These are phyloP conservation scores for Aphelocoma californica DNA, from an alignment of 2,797 vertebrate species.

Conservation along the genomic window DNA sequence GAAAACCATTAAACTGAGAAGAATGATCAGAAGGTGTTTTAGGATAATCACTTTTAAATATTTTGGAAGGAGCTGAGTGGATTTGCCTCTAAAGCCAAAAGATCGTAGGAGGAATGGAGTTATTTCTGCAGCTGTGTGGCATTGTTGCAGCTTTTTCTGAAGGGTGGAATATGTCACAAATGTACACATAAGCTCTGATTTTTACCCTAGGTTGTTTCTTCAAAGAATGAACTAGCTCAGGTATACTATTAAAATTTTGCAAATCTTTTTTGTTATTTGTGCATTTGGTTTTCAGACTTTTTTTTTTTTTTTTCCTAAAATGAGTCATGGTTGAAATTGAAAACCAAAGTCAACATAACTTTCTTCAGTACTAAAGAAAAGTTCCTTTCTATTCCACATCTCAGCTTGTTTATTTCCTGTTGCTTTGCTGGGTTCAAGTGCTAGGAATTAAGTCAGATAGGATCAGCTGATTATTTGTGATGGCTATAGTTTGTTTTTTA, in stretches of 20 bases:
- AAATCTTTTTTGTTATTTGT: background rate
- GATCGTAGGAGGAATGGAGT: background rate
- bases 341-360: background rate
- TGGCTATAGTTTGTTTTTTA: background rate
- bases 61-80: background rate
- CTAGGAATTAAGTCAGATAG: background rate
- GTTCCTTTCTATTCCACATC: background rate
- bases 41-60: background rate
- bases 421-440: background rate
- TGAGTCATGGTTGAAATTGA: background rate
- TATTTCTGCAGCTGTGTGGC: background rate
- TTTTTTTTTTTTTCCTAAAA: background rate
- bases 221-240: background rate
- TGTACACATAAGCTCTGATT: background rate
- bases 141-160: slow-evolving; percentile 1
- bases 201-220: background rate
- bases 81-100: slow-evolving; percentile 10
- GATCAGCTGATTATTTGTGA: background rate
- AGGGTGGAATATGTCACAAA: background rate
- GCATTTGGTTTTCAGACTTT: background rate
- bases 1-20: background rate
- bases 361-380: background rate
- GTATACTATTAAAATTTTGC: background rate
- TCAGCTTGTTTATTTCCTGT: background rate
- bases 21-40: background rate